Evolutionary conservation across 1,140 invertebrate species (phyloP).

Genomic region (Lanistes nyassanus): DNA sequence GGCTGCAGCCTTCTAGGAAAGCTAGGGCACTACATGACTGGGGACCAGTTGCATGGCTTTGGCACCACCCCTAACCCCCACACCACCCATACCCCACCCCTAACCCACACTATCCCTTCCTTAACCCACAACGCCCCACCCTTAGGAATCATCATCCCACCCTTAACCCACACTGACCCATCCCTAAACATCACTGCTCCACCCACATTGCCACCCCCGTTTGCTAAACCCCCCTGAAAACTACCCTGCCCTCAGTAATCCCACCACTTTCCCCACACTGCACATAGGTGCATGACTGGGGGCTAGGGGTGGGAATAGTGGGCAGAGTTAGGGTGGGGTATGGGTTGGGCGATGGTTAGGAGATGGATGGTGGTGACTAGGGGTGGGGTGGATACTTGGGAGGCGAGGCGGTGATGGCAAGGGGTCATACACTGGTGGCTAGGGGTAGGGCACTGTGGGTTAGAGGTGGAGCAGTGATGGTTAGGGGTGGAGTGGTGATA

Average conservation of each 20-base stretch:
- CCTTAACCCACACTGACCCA: neutral
- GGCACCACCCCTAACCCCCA: neutral
- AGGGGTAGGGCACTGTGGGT: conserved; percentile 7
- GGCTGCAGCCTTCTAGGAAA: no score
- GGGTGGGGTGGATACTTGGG: no score
- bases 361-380: no score
- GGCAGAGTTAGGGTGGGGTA: no score
- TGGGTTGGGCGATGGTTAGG: no score
- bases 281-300: neutral
- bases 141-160: neutral
- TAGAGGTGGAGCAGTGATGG: no score
- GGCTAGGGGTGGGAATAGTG: no score
- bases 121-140: neutral
- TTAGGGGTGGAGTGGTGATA: no score
- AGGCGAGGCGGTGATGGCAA: no score
- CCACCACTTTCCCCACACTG: neutral
- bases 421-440: neutral
- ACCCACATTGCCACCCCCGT: neutral
- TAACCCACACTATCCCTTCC: neutral
- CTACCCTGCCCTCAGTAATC: neutral
- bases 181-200: neutral
- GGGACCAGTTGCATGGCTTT: neutral
- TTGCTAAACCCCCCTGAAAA: neutral
- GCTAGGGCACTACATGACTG: no score
- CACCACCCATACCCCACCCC: no score